Base-by-base conservation (phyloP, 1,140 invertebrate species). In the Maconellicoccus hirsutus region DNA sequence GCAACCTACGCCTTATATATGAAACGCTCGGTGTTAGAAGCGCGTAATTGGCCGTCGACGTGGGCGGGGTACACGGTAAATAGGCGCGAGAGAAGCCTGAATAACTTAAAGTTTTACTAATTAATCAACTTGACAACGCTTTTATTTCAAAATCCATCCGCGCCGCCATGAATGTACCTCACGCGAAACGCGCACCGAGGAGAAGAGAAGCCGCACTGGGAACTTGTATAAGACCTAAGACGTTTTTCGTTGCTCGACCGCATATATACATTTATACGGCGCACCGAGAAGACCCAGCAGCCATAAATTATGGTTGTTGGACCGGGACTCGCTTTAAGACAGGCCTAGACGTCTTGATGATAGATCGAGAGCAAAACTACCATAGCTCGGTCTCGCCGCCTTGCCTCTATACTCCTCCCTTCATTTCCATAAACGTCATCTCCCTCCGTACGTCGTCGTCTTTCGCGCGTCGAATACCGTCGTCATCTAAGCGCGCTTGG, bases 91-190 rank as follows among this genome's bases (percentile, higher is more conserved):
- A 25, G 22, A 66, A 66, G 61, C 61, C 61, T 66, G 61, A 66
- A 66, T 66, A 66, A 66, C 61, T 66, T 66, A 66, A 66, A 66
- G 61, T 66, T 66, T 66, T 66, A 66, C 25, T 66, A 66, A 66
- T 66, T 66, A 66, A 66, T 66, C 61, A 66, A 66, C 61, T 66
- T 66, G 61, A 66, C 61, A 66, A 66, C 61, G 61, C 61, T 66
- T 66, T 66, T 66, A 66, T 66, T 66, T 66, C 61, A 66, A 66
- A 66, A 66, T 66, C 61, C 61, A 66, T 66, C 61, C 25, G 22
- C 61, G 61, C 61, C 10, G 25, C 61, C 7, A 66, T 66, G 61
- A 66, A 66, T 66, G 21, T 16, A 16, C 16, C 6, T 22, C 21
- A 8, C 61, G 8, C 25, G 61, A 6, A 22, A 23, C 22, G 21